Conservation (phyloP, 2,888 invertebrate species). For the Apodemia duryi region DNA sequence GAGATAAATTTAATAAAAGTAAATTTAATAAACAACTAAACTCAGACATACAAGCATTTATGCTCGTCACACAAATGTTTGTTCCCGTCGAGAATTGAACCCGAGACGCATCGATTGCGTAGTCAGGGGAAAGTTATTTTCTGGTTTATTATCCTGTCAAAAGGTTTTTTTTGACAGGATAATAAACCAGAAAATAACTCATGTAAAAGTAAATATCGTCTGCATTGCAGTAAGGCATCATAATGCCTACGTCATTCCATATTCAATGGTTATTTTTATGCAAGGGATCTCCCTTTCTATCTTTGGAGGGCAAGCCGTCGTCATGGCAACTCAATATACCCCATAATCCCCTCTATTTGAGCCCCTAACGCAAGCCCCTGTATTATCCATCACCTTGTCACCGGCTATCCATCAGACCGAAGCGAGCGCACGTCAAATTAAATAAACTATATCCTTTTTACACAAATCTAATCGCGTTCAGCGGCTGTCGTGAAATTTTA, state of each 20-base stretch:
- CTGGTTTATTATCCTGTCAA: no score
- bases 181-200: no score
- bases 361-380: constrained; percentile 45
- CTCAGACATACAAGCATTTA: no score
- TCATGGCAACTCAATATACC: constrained; percentile 59
- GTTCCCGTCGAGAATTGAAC: no score
- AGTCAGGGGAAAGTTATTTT: no score
- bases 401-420: constrained; percentile 49
- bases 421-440: constrained; percentile 29
- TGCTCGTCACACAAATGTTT: no score
- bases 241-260: neutral
- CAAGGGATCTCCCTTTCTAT: constrained; percentile 37
- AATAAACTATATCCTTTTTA: constrained; percentile 19
- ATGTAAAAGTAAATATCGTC: neutral
- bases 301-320: constrained; percentile 46
- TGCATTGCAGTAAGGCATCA: neutral
- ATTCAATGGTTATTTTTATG: constrained; percentile 45
- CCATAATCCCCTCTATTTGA: constrained; percentile 69
- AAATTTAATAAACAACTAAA: no score
- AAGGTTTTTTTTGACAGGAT: no score
- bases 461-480: constrained; percentile 5
- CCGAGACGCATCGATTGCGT: no score
- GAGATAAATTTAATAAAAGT: no score
- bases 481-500: neutral
- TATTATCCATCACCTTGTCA: constrained; percentile 32